phyloP scores from a whole-genome alignment of 2,888 invertebrate species.

The Dorcus hopei region DNA sequence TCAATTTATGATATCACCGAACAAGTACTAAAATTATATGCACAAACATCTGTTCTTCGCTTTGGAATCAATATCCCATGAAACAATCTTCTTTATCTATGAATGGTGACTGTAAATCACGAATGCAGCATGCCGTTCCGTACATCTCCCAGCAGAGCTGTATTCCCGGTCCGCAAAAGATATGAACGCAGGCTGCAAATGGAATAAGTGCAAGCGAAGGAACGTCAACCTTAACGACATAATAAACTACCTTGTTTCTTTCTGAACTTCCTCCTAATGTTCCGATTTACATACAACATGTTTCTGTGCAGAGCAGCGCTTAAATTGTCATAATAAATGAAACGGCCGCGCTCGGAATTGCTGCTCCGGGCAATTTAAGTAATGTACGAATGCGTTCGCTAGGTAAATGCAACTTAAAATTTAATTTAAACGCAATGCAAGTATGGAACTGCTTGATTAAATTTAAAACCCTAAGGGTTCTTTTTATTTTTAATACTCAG shows the following conservation, averaged over 20 bases:
- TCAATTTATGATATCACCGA: no score
- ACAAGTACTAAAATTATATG: no score
- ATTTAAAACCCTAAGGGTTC: no score
- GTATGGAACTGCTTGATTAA: no score
- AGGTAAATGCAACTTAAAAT: neutral
- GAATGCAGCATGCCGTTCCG: constrained; percentile 7
- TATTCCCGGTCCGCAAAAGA: constrained; percentile 14
- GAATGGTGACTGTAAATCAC: constrained; percentile 8
- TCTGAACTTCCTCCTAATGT: constrained; percentile 32
- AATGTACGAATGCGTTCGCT: constrained; percentile 20
- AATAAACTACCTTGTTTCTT: constrained; percentile 31
- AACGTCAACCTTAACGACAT: constrained; percentile 24
- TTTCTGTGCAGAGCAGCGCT: neutral
- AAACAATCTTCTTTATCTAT: no score
- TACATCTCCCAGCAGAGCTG: constrained; percentile 11
- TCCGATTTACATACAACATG: constrained; percentile 33
- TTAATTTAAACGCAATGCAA: no score
- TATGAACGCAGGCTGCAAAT: constrained; percentile 19
- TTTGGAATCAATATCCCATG: no score
- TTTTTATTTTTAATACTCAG: no score
- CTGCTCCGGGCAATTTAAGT: constrained; percentile 18
- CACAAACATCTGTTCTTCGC: no score
- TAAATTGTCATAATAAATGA: no score
- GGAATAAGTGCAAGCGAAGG: constrained; percentile 18
- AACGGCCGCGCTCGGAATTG: constrained; percentile 13